Percentiles rank a stretch among this genome's conserved stretches.
Evolutionary conservation across 2,113 vertebrate genomes (phyloP).

Genomic region (Elachura formosa): DNA sequence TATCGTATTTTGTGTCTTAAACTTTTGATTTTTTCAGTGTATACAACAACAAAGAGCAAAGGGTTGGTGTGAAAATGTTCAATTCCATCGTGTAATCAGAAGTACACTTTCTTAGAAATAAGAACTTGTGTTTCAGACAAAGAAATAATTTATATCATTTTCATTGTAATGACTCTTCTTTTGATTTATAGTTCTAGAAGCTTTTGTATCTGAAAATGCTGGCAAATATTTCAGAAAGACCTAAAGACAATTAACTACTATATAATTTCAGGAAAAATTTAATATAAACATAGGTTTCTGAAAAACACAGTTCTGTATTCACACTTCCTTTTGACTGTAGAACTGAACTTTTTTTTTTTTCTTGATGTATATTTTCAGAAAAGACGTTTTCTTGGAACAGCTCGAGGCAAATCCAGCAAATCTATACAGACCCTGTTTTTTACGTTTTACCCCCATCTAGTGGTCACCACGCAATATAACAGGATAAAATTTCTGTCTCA

Average conservation of each 20-base stretch:
- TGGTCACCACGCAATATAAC: not conserved
- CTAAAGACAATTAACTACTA: not conserved
- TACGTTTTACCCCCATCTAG: constrained; percentile 45
- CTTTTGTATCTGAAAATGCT: not conserved
- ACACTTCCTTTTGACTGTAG: not conserved
- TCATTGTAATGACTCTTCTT: not conserved
- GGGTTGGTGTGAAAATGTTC: not conserved
- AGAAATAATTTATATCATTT: not conserved
- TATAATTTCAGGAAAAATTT: not conserved
- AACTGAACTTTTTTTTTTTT: not conserved
- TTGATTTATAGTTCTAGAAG: not conserved
- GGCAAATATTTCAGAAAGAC: not conserved
- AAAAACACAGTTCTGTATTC: not conserved
- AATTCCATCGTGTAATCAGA: not conserved
- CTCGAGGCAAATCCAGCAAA: not conserved
- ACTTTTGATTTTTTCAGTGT: not conserved
- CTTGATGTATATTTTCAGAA: not conserved
- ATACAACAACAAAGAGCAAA: not conserved
- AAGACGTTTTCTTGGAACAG: not conserved
- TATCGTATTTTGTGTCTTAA: not conserved
- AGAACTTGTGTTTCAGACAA: not conserved
- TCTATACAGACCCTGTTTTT: not conserved
- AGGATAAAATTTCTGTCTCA: not conserved
- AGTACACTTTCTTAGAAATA: not conserved
- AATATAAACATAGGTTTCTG: not conserved